Conservation (phyloP, 1,140 invertebrate species). For the Temnothorax nylanderi region DNA sequence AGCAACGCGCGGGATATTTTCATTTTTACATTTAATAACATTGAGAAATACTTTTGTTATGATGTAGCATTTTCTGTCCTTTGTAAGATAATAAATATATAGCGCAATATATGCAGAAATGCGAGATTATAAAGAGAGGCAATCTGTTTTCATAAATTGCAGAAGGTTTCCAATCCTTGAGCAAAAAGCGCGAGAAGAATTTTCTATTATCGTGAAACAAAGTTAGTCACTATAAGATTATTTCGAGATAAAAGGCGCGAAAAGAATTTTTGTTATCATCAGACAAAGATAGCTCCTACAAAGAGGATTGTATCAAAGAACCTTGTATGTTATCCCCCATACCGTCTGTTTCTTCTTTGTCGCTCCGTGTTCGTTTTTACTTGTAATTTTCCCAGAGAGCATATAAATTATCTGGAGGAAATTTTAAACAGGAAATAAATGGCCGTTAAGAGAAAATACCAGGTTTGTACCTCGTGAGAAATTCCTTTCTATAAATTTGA, state of each 20-base stretch:
- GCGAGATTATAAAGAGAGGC: background rate
- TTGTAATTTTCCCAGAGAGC: background rate
- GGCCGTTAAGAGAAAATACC: slow-evolving; percentile 12
- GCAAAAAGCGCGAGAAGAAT: slow-evolving; percentile 31
- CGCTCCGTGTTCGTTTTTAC: background rate
- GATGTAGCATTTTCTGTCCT: background rate
- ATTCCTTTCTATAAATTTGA: background rate
- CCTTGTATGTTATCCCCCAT: background rate
- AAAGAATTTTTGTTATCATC: slow-evolving; percentile 36
- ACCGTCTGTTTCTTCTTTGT: slow-evolving; percentile 8
- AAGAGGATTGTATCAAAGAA: slow-evolving; percentile 30
- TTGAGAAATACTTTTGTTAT: background rate
- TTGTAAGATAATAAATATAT: background rate
- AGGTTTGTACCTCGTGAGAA: background rate
- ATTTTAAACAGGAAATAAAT: slow-evolving; percentile 3
- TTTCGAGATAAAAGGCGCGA: slow-evolving; percentile 39
- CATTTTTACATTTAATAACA: background rate
- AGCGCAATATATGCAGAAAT: slow-evolving; percentile 15
- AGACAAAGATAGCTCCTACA: background rate
- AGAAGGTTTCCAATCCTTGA: slow-evolving; percentile 7
- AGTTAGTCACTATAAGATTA: slow-evolving; percentile 45
- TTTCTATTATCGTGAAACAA: slow-evolving; percentile 33
- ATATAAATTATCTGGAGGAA: slow-evolving; percentile 19
- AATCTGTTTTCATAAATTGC: slow-evolving; percentile 43
- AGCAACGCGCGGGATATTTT: background rate